A percentile compares a stretch with the other conserved stretches of the same genome.
These are phyloP conservation scores for Dreissena polymorpha DNA, from an alignment of 1,140 invertebrate species.

Conservation along the genomic window DNA sequence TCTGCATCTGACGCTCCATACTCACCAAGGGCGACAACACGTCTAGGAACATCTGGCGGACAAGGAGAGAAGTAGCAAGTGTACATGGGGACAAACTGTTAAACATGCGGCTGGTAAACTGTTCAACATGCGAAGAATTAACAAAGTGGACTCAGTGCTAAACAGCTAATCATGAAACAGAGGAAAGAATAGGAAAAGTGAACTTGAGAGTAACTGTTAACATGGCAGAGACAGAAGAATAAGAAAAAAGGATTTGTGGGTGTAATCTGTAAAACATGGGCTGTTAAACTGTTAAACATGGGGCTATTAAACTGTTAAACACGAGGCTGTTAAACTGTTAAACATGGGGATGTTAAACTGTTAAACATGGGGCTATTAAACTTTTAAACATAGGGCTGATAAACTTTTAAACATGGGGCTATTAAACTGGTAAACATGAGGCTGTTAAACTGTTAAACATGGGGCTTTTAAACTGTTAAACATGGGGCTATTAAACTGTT, in stretches of 20 bases:
- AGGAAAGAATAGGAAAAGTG: too few species aligned
- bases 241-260: too few species aligned
- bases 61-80: not conserved
- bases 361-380: not conserved
- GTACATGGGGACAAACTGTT: not conserved
- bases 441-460: too few species aligned
- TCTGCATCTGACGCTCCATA: slow-evolving; percentile 70
- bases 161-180: too few species aligned
- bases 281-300: not conserved
- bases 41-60: slow-evolving; percentile 66
- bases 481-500: too few species aligned
- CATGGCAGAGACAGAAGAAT: too few species aligned
- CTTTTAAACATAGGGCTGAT: too few species aligned
- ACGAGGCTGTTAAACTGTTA: not conserved
- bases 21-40: slow-evolving; percentile 68
- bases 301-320: not conserved
- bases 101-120: not conserved
- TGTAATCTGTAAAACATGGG: too few species aligned
- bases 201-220: too few species aligned
- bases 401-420: too few species aligned
- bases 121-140: not conserved
- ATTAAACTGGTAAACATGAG: too few species aligned
- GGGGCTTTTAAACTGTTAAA: too few species aligned
- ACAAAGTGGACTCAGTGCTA: not conserved
- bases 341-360: not conserved